A percentile compares a stretch with the other conserved stretches of the same genome.
phyloP scores from a whole-genome alignment of 2,797 vertebrate species.

The Coranthus polyacanthus region DNA sequence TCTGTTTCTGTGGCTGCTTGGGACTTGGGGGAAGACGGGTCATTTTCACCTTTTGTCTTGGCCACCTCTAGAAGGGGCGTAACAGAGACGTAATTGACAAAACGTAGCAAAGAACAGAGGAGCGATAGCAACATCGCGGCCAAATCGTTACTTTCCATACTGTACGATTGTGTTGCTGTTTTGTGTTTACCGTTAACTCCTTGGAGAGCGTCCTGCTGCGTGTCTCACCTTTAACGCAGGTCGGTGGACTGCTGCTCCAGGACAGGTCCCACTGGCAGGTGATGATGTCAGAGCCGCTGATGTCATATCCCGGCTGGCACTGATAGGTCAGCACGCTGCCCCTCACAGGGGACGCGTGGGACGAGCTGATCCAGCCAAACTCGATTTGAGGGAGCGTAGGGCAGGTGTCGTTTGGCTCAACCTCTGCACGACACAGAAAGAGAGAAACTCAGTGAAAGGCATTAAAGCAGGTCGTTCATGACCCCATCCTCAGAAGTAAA shows the following conservation, averaged over 20 bases:
- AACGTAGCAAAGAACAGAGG: background rate
- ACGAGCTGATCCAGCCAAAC: conserved; percentile 93
- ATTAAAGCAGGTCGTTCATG: background rate
- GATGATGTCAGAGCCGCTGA: conserved; percentile 93
- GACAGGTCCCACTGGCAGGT: conserved; percentile 96
- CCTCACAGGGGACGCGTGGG: conserved; percentile 90
- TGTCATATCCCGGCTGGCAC: conserved; percentile 94
- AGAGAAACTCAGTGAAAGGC: conserved; percentile 1
- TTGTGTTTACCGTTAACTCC: background rate
- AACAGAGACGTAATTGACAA: too few relatives aligned
- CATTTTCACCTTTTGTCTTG: too few relatives aligned
- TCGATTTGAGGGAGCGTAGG: conserved; percentile 89
- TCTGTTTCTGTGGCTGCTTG: too few relatives aligned
- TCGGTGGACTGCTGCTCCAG: conserved; percentile 93
- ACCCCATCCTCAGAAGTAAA: background rate
- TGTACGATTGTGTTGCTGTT: too few relatives aligned
- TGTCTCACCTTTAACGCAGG: conserved; percentile 90
- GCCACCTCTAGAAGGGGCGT: too few relatives aligned
- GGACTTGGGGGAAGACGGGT: too few relatives aligned
- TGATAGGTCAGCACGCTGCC: conserved; percentile 95
- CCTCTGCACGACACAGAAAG: conserved; percentile 82
- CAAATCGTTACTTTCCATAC: background rate
- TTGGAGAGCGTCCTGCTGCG: too few relatives aligned
- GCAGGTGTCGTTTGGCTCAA: conserved; percentile 93
- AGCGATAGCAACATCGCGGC: background rate